Percentiles rank a stretch among this genome's conserved stretches.
phyloP scores from a whole-genome alignment of 2,113 vertebrate genomes.

The Forbesichthys papilliferus region DNA sequence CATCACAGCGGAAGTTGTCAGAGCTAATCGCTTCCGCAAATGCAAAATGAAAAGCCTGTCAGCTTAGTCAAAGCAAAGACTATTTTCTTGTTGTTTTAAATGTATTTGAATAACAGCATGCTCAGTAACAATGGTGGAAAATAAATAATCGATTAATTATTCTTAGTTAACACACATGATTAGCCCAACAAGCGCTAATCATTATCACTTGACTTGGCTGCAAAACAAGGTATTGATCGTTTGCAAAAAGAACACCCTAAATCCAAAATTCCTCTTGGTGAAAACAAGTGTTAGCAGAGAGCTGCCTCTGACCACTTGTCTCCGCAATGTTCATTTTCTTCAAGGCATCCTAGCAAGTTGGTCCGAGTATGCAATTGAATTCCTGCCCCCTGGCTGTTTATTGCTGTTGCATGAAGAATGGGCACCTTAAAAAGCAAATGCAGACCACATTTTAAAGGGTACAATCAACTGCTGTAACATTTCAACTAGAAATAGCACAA shows the following conservation, averaged over 20 bases:
- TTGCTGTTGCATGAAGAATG: conserved; percentile 42
- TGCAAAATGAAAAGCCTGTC: conserved; percentile 8
- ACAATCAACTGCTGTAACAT: conserved; percentile 31
- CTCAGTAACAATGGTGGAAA: not conserved
- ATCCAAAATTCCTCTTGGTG: conserved; percentile 6
- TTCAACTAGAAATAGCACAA: not conserved
- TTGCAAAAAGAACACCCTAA: not conserved
- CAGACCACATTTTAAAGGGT: conserved; percentile 47
- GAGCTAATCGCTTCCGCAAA: conserved; percentile 6
- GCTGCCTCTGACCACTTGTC: conserved; percentile 19
- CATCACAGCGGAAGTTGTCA: conserved; percentile 12
- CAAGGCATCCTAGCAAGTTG: conserved; percentile 4
- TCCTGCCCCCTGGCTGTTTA: conserved; percentile 49
- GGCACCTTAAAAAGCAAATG: conserved; percentile 29
- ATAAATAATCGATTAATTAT: not conserved
- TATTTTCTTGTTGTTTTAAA: not conserved
- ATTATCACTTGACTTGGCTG: conserved; percentile 23
- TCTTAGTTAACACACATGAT: not conserved
- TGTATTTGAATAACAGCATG: not conserved
- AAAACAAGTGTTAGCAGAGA: conserved; percentile 17
- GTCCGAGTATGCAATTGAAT: conserved; percentile 14
- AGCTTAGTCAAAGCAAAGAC: conserved; percentile 3
- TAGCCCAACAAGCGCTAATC: conserved; percentile 1
- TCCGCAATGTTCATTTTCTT: conserved; percentile 20
- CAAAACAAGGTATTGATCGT: not conserved